A percentile compares a stretch with the other conserved stretches of the same genome.
Conservation (phyloP, 2,797 vertebrate species). For the Mycteria americana region DNA sequence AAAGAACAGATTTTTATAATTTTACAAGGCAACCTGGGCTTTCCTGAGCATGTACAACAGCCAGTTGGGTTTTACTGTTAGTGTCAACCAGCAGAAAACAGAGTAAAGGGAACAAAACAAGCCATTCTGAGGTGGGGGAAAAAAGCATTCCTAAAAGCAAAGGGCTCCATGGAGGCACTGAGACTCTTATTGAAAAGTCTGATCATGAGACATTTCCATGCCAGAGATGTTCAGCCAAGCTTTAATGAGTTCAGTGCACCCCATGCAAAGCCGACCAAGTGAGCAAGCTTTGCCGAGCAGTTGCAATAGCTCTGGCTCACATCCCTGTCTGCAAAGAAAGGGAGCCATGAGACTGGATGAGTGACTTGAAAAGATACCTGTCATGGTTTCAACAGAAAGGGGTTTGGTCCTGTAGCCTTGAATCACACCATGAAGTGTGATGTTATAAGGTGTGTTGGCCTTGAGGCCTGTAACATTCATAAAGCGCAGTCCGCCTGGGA, state of each 20-base stretch:
- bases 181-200: background rate
- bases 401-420: constrained; percentile 80
- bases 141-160: background rate
- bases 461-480: constrained; percentile 81
- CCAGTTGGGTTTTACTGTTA: background rate
- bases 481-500: constrained; percentile 80
- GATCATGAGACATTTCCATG: background rate
- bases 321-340: background rate
- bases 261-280: background rate
- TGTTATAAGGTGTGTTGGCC: constrained; percentile 82
- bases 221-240: constrained; percentile 9
- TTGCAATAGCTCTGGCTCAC: background rate
- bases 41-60: background rate
- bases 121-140: background rate
- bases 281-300: background rate
- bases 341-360: background rate
- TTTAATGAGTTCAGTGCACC: background rate
- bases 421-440: constrained; percentile 85
- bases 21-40: background rate
- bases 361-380: constrained; percentile 82
- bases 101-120: background rate
- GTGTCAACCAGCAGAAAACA: background rate
- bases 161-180: background rate
- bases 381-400: constrained; percentile 82
- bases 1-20: background rate